Percentiles rank a stretch among this genome's conserved stretches.
Evolutionary conservation across 2,888 invertebrate genomes (phyloP).

Genomic region (Hydrotaea cyrtoneurina): DNA sequence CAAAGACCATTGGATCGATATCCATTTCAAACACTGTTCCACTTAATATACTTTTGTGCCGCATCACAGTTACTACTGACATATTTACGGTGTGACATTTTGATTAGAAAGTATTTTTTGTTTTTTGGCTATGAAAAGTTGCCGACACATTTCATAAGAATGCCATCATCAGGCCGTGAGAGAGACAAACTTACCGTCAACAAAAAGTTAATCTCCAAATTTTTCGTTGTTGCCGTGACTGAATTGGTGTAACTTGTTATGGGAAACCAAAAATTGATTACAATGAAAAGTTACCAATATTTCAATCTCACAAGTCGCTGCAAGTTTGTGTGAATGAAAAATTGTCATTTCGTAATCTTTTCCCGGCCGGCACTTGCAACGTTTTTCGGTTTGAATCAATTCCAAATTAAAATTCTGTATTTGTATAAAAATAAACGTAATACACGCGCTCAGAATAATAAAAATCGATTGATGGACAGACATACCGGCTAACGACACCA

Average conservation of each 20-base stretch:
- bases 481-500: too few species aligned
- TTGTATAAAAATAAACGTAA: slow-evolving; percentile 44
- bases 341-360: too few species aligned
- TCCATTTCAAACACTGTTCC: neutral
- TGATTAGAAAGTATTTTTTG: neutral
- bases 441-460: slow-evolving; percentile 55
- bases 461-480: slow-evolving; percentile 38
- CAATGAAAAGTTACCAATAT: neutral
- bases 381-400: neutral
- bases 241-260: slow-evolving; percentile 5
- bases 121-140: neutral
- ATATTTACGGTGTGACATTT: neutral
- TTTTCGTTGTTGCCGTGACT: neutral
- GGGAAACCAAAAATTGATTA: slow-evolving; percentile 1
- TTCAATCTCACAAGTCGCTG: too few species aligned
- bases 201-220: neutral
- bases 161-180: neutral
- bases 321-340: too few species aligned
- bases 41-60: neutral
- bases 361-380: too few species aligned
- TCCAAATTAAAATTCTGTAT: slow-evolving; percentile 59
- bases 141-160: neutral
- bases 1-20: neutral
- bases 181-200: neutral
- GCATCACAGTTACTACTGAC: neutral